Conservation (phyloP, 2,888 invertebrate genomes). For the Helobdella robusta region DNA sequence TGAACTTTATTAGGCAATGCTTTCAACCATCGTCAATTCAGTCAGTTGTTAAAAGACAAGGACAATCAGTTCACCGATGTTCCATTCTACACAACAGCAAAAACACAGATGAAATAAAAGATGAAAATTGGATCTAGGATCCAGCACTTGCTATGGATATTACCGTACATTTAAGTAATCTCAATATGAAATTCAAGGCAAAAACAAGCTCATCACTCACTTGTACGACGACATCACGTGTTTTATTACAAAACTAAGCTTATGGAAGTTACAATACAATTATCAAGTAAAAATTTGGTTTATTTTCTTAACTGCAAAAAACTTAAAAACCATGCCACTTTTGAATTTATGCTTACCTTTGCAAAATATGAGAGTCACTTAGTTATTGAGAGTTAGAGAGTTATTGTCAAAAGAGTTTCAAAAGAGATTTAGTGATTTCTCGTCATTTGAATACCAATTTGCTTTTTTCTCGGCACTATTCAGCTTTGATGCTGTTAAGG, state of each 20-base stretch:
- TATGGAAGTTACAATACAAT: neutral
- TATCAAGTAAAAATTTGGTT: slow-evolving; percentile 2
- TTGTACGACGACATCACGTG: slow-evolving; percentile 1
- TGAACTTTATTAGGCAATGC: neutral
- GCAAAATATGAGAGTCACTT: neutral
- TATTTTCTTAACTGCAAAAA: neutral
- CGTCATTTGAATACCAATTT: neutral
- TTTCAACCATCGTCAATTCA: neutral
- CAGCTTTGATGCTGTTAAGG: neutral
- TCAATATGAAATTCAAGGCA: neutral
- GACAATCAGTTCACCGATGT: neutral
- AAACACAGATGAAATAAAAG: slow-evolving; percentile 2
- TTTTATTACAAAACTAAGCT: neutral
- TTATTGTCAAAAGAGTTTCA: slow-evolving; percentile 2
- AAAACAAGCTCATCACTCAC: neutral
- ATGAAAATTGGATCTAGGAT: slow-evolving; percentile 3
- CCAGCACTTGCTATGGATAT: neutral
- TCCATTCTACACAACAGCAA: neutral
- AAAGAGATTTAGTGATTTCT: neutral
- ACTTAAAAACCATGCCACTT: neutral
- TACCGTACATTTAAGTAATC: neutral
- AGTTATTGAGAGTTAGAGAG: no score
- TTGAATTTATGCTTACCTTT: no score
- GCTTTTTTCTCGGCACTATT: neutral
- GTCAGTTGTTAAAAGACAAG: neutral